Base-by-base conservation (phyloP, 2,888 invertebrate species). In the Amitus sp. region DNA sequence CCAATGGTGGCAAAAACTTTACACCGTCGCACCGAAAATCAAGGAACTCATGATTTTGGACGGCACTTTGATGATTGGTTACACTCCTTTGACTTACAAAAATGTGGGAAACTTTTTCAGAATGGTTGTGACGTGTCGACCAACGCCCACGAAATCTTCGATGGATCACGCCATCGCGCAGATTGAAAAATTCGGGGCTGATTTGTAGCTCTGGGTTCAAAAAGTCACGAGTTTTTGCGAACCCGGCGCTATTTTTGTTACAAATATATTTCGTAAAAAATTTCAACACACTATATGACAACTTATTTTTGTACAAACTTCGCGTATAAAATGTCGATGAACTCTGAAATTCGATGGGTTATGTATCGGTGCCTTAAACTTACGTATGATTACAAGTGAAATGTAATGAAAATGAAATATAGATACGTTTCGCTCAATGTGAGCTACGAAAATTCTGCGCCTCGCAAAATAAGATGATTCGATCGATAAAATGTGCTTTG, bases 21-120 rank as follows among this genome's bases (percentile, higher is more conserved):
- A 84, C 69, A 76, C 74, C 57, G 82, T 90, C 15, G 90, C 90
- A 0, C 88, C 91, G 5, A 87, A 86, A 72, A 87, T 93, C 42
- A 93, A 93, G 73, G 90, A 90, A 71, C 83, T 85, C 2, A 85
- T 93, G 82, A 87, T 89, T 0, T 70, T 86, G 30, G 84, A 83
- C 20, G 91, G 92, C 0, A 83, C 85, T 0, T 74, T 93, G 33
- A 90, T 93, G 91, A 84, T 93, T n/a, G 90, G 91, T 0, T 93
- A 93, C 73, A 87, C 89, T 9, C 93, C 93, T 0, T 75, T 93
- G 17, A 72, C 79, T 1, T 84, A 86, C 65, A 87, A 87, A 43
- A 83, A 86, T 3, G 73, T 88, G 59, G 89, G 87, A 52, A 93
- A 93, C 78, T 93, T 93, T 80, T 90, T 93, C 77, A 86, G 93